Evolutionary conservation across 2,888 invertebrate species (phyloP).

Genomic region (Eupithecia insigniata): DNA sequence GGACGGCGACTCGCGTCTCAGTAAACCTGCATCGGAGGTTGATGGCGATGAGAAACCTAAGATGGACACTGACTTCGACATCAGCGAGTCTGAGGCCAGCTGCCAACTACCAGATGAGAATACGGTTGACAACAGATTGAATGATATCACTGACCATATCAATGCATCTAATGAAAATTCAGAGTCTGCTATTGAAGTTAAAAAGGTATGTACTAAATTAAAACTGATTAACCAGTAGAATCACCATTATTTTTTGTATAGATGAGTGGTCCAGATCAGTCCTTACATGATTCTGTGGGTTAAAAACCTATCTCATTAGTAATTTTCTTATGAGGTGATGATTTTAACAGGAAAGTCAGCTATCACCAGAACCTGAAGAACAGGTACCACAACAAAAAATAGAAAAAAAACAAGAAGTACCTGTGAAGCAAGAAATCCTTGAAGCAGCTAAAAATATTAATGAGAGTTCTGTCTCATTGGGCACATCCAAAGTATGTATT

Average conservation of each 20-base stretch:
- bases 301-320: neutral
- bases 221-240: neutral
- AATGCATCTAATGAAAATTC: constrained; percentile 32
- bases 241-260: neutral
- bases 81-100: constrained; percentile 54
- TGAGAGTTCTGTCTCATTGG: neutral
- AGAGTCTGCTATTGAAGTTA: constrained; percentile 18
- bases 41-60: constrained; percentile 63
- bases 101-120: constrained; percentile 50
- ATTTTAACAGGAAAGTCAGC: constrained; percentile 10
- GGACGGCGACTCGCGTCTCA: constrained; percentile 73
- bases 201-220: constrained; percentile 17
- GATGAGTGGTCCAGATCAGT: neutral
- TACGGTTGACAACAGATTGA: constrained; percentile 38
- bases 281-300: neutral
- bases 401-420: neutral
- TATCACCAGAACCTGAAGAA: constrained; percentile 19
- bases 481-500: constrained; percentile 15
- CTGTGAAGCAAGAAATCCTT: constrained; percentile 1
- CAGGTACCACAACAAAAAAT: constrained; percentile 13
- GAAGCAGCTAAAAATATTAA: constrained; percentile 2
- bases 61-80: constrained; percentile 56
- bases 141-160: constrained; percentile 35
- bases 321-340: neutral
- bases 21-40: constrained; percentile 65